These are phyloP conservation scores for Silurus asotus DNA, from an alignment of 2,113 vertebrate species.

Conservation along the genomic window DNA sequence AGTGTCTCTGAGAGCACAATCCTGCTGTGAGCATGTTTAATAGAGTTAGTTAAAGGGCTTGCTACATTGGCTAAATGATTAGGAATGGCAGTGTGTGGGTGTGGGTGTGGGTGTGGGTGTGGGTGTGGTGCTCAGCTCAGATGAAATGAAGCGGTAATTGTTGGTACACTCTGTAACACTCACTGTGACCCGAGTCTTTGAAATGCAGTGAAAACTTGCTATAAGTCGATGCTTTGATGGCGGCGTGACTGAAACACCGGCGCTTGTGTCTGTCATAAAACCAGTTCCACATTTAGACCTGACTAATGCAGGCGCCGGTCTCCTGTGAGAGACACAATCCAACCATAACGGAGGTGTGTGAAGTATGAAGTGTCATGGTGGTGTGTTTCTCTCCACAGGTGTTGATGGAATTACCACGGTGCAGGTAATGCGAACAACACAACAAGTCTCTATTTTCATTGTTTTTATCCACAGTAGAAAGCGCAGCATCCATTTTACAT, in stretches of 20 bases:
- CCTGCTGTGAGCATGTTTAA: not conserved
- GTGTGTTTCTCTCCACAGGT: constrained; percentile 35
- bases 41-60: not conserved
- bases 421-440: constrained; percentile 39
- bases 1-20: not conserved
- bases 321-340: constrained; percentile 34
- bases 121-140: not conserved
- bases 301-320: not conserved
- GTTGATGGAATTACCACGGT: constrained; percentile 50
- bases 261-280: constrained; percentile 36
- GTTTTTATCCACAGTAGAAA: constrained; percentile 13
- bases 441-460: constrained; percentile 28
- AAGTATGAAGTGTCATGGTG: constrained; percentile 35
- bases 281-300: constrained; percentile 10
- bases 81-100: too few species aligned
- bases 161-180: not conserved
- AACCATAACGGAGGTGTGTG: constrained; percentile 43
- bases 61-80: not conserved
- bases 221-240: constrained; percentile 31
- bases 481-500: not conserved
- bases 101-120: not conserved
- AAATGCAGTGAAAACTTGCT: constrained; percentile 29
- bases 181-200: constrained; percentile 22
- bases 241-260: constrained; percentile 34
- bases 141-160: constrained; percentile 1